Conservation (phyloP, 2,888 invertebrate species). For the Drosophila greeni region DNA sequence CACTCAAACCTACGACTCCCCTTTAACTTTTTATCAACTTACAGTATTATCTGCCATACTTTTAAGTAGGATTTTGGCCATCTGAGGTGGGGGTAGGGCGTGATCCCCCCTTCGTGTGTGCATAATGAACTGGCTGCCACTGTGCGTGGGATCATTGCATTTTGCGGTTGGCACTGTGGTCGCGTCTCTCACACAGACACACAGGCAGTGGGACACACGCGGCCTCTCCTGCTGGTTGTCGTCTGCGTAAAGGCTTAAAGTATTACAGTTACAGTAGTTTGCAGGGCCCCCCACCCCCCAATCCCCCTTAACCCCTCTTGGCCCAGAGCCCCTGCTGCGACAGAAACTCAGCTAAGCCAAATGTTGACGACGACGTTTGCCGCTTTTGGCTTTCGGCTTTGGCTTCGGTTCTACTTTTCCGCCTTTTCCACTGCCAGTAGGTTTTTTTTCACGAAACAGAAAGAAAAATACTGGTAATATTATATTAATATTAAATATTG, state of each 20-base stretch:
- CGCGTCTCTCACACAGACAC: conserved; percentile 20
- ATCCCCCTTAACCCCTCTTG: neutral
- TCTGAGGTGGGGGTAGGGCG: neutral
- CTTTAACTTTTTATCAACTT: neutral
- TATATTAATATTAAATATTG: no score
- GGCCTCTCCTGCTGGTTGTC: conserved; percentile 44
- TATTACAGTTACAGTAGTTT: conserved; percentile 68
- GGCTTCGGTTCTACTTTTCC: conserved; percentile 47
- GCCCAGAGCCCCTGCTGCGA: conserved; percentile 6
- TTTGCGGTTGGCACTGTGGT: conserved; percentile 65
- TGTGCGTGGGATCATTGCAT: conserved; percentile 54
- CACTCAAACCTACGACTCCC: neutral
- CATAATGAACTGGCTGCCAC: conserved; percentile 9
- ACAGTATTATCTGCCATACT: neutral
- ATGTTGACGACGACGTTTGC: conserved; percentile 65
- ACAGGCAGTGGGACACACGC: neutral
- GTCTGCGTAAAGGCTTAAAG: conserved; percentile 73
- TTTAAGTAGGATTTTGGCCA: neutral
- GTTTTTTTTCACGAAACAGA: neutral
- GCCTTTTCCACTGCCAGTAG: conserved; percentile 18
- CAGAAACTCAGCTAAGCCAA: conserved; percentile 59
- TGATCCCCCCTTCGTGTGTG: neutral
- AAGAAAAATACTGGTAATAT: neutral
- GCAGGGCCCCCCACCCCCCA: neutral
- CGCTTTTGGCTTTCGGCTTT: conserved; percentile 58